Evolutionary conservation across 2,888 invertebrate genomes (phyloP).

Genomic region (Orthosia gothica): DNA sequence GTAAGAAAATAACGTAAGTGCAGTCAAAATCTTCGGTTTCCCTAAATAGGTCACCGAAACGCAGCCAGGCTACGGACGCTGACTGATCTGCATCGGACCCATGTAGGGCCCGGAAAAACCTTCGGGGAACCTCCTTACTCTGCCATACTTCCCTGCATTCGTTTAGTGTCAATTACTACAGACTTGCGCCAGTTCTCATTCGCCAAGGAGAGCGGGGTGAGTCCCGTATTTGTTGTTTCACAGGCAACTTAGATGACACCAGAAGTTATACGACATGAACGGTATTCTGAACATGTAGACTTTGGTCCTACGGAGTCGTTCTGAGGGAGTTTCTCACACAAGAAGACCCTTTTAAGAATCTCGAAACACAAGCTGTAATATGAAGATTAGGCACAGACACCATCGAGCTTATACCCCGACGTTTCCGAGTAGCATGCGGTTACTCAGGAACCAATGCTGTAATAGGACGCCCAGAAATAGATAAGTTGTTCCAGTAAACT

Average conservation of each 20-base stretch:
- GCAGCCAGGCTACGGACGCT: too few species aligned
- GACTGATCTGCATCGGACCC: too few species aligned
- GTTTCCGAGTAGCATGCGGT: constrained; percentile 97
- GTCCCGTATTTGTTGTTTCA: too few species aligned
- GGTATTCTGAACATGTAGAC: constrained; percentile 99
- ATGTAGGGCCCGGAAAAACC: too few species aligned
- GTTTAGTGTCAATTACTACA: too few species aligned
- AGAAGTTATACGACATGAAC: constrained; percentile 99
- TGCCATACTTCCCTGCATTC: too few species aligned
- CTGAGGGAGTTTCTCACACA: constrained; percentile 99
- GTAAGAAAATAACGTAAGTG: constrained; percentile 99
- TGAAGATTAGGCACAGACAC: constrained; percentile 99
- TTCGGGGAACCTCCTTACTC: too few species aligned
- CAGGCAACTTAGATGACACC: constrained; percentile 99
- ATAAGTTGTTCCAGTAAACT: constrained; percentile 64
- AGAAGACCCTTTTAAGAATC: constrained; percentile 88
- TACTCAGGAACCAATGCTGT: constrained; percentile 98
- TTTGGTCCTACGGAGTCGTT: constrained; percentile 99
- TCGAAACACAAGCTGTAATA: constrained; percentile 99
- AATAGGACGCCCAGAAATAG: constrained; percentile 96
- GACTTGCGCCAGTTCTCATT: too few species aligned
- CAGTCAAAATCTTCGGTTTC: too few species aligned
- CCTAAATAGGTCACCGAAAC: too few species aligned
- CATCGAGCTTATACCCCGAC: constrained; percentile 97
- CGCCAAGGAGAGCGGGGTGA: too few species aligned